Evolutionary conservation across 2,888 invertebrate genomes (phyloP), one percentile per base, ranked within the genome.

Genomic region (Agrotis exclamationis): DNA sequence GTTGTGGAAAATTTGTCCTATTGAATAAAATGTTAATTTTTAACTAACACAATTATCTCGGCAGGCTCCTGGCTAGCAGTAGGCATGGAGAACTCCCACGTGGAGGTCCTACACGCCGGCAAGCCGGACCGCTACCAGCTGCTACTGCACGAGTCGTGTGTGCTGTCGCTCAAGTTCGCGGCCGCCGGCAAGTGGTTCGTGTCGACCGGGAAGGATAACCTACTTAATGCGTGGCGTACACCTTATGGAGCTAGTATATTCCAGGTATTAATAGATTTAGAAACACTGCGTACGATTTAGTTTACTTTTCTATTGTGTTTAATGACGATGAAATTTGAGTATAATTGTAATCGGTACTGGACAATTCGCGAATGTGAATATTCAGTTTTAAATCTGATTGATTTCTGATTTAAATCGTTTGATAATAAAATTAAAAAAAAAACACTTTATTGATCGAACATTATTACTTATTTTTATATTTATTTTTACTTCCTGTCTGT

Each of bases 141-240:
- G 75, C 98, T 99, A 92, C 97, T 99, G 87, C 99, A 99, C 96
- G 99, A 99, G 94, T 99, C 98, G 86, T 99, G 99, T 94, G 99
- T 99, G 53, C 97, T 99, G 73, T 99, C 99, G 80, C 97, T 99
- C 80, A 97, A 98, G 93, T 99, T 99, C 96, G 99, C 99, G 62
- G 98, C 98, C 64, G 98, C 98, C 91, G 99, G 99, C 88, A 99
- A 99, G 95, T 99, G 99, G 99, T 99, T 99, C 96, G 99, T 99
- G 83, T 99, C 99, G 82, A 99, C 99, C n/a, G 99, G 99, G 84
- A 99, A 99, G 96, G 99, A 99, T 94, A 99, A 99, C 96, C 96
- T 99, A 91, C 97, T 99, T 68, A 99, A 99, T 94, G 99, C 99
- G 51, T 99, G 99, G 99, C 97, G 99, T 90, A 99, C 99, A 89